Percentiles rank a stretch among this genome's conserved stretches.
These are phyloP conservation scores for Mellivora capensis DNA, from an alignment of 2,113 vertebrate species.

Conservation along the genomic window DNA sequence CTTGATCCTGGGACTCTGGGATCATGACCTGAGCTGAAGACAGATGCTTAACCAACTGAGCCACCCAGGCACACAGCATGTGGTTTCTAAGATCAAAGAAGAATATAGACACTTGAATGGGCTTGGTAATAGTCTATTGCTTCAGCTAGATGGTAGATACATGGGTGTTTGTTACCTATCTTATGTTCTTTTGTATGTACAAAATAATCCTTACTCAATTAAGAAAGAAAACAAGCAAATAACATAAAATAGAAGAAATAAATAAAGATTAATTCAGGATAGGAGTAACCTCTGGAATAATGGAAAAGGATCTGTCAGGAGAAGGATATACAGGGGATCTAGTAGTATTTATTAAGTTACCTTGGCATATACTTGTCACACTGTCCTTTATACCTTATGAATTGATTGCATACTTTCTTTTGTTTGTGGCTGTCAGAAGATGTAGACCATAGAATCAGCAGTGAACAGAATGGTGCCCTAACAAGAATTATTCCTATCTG, in stretches of 20 bases:
- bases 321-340: neutral
- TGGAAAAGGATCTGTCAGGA: neutral
- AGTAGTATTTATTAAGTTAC: neutral
- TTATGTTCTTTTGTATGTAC: neutral
- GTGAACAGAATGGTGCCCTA: neutral
- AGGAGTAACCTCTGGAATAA: neutral
- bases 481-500: neutral
- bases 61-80: neutral
- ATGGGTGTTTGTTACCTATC: neutral
- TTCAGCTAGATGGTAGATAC: neutral
- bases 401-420: neutral
- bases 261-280: neutral
- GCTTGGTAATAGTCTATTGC: neutral
- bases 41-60: too few relatives aligned
- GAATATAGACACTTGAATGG: neutral
- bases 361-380: neutral
- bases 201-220: neutral
- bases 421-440: neutral
- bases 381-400: neutral
- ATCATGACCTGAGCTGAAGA: too few relatives aligned
- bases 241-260: neutral
- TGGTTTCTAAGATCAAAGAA: neutral
- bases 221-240: neutral
- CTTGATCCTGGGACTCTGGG: too few relatives aligned
- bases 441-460: neutral